A percentile compares a stretch with the other conserved stretches of the same genome.
Conservation (phyloP, 2,888 invertebrate genomes). For the Acanthoscelides obtectus region DNA sequence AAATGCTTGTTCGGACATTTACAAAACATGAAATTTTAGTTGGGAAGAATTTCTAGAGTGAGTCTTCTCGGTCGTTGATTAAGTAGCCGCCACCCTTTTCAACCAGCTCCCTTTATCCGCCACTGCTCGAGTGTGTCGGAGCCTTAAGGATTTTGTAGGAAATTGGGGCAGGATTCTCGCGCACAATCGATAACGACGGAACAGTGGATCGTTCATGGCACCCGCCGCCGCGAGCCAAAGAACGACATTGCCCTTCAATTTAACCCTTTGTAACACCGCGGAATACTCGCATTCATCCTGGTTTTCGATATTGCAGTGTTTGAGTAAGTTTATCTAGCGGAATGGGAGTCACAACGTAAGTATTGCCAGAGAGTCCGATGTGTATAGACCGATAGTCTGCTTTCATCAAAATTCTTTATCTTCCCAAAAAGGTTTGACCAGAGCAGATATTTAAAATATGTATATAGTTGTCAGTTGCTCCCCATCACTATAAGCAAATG, state of each 20-base stretch:
- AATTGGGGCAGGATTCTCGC: conserved; percentile 24
- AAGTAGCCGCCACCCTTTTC: too few relatives aligned
- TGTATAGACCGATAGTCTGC: not conserved
- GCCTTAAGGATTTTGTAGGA: not conserved
- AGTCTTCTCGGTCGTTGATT: too few relatives aligned
- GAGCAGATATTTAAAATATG: too few relatives aligned
- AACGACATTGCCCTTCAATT: conserved; percentile 28
- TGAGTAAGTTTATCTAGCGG: not conserved
- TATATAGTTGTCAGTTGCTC: too few relatives aligned
- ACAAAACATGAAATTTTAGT: too few relatives aligned
- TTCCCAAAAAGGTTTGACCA: too few relatives aligned
- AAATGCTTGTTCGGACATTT: too few relatives aligned
- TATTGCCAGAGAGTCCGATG: not conserved
- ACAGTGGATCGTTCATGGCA: not conserved
- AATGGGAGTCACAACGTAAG: not conserved
- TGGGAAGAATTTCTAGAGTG: too few relatives aligned
- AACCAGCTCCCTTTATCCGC: not conserved
- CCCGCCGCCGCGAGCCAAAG: conserved; percentile 20
- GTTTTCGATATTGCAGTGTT: not conserved
- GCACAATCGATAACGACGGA: conserved; percentile 41
- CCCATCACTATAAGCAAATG: too few relatives aligned
- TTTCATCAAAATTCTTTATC: not conserved
- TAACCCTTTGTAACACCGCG: not conserved
- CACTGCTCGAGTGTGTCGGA: not conserved
- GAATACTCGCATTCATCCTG: not conserved